A percentile compares a stretch with the other conserved stretches of the same genome.
Evolutionary conservation across 2,113 vertebrate species (phyloP).

Genomic region (Phoxinus phoxinus): DNA sequence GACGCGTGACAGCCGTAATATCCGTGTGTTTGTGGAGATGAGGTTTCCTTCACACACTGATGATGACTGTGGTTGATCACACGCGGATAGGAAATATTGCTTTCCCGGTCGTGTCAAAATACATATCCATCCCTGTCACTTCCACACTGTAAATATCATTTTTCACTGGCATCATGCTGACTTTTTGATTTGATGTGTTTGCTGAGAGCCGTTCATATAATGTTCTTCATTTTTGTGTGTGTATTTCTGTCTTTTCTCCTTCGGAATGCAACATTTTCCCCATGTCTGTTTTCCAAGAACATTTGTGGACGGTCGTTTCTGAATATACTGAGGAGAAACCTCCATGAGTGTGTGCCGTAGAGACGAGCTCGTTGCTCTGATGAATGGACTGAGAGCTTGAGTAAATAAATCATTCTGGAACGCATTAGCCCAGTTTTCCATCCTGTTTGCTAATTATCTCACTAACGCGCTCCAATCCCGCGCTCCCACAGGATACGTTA

Average conservation of each 20-base stretch:
- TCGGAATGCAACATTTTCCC: neutral
- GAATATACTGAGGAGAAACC: neutral
- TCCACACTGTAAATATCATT: constrained; percentile 45
- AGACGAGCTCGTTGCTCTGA: constrained; percentile 25
- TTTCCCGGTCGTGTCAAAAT: constrained; percentile 56
- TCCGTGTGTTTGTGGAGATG: constrained; percentile 57
- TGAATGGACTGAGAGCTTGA: constrained; percentile 44
- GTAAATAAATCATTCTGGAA: constrained; percentile 62
- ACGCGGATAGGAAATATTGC: constrained; percentile 56
- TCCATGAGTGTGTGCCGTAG: neutral
- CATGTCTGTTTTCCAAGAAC: neutral
- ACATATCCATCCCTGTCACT: constrained; percentile 55
- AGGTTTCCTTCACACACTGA: neutral
- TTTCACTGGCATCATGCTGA: constrained; percentile 20
- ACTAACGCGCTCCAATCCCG: constrained; percentile 62
- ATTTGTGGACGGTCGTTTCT: neutral
- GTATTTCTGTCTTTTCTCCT: neutral
- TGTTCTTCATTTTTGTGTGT: neutral
- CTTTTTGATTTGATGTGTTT: constrained; percentile 43
- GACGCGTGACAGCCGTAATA: constrained; percentile 63
- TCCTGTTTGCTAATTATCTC: constrained; percentile 71
- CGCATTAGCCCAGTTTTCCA: constrained; percentile 62
- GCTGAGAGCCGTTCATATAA: constrained; percentile 13
- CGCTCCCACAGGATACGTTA: constrained; percentile 69
- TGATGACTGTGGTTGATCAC: constrained; percentile 9